A percentile compares a stretch with the other conserved stretches of the same genome.
Conservation (phyloP, 2,113 vertebrate species). For the Chlorodrepanis virens region DNA sequence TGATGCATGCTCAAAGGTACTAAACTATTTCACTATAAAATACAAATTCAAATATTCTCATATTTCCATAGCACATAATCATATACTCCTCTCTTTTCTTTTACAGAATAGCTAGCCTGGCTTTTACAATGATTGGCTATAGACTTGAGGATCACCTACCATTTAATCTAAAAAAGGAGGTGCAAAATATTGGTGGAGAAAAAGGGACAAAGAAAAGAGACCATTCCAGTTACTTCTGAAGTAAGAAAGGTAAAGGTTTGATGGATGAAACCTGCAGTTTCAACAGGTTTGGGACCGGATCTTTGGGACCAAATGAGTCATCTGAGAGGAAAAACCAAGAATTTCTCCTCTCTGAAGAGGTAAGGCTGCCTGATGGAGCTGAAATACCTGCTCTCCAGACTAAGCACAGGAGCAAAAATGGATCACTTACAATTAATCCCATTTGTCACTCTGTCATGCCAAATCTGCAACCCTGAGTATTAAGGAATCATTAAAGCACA, state of each 20-base stretch:
- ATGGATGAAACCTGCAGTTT: not conserved
- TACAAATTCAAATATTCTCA: not conserved
- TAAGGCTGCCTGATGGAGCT: not conserved
- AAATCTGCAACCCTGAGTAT: not conserved
- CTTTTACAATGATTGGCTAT: not conserved
- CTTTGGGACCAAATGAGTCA: not conserved
- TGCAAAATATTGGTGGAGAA: not conserved
- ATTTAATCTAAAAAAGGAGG: not conserved
- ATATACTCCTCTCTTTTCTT: not conserved
- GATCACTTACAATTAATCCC: not conserved
- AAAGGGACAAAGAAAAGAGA: not conserved
- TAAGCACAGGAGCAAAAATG: not conserved
- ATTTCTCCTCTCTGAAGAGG: not conserved
- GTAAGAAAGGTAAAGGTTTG: not conserved
- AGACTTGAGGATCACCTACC: not conserved
- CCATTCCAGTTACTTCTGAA: not conserved
- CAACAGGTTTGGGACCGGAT: not conserved
- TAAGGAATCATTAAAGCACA: not conserved
- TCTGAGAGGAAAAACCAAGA: not conserved
- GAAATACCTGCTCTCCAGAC: not conserved
- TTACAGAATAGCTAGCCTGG: not conserved
- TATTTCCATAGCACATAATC: not conserved
- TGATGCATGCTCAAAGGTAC: not conserved
- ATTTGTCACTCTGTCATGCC: not conserved
- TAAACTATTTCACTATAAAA: not conserved